Evolutionary conservation across 1,140 invertebrate species (phyloP), one percentile per base, ranked within the genome.

Genomic region (Eciton burchellii): DNA sequence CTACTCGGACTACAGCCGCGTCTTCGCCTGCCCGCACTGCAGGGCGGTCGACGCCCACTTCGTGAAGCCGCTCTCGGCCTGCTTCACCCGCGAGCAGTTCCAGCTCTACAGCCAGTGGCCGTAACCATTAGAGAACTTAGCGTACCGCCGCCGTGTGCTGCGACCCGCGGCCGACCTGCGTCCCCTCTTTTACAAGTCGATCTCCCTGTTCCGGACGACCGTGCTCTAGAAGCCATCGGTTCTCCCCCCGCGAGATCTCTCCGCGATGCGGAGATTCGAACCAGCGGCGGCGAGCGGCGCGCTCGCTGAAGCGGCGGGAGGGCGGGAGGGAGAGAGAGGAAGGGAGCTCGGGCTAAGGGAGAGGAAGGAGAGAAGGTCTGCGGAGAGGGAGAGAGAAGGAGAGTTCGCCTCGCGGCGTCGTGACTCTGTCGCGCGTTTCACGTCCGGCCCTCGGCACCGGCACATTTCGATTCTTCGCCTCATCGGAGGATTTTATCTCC

Each of bases 1-100:
- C 95, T 99, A 98, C 95, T 99, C 98, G 87, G 98, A 99, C 94
- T 99, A 99, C 95, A 99, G 98, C 92, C 97, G 98, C 90, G 96
- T 97, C 88, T 96, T 98, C 89, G 96, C 97, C 74, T 99, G 98
- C 94, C 98, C 97, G 9, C 97, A 97, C 92, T 99, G 98, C 95
- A 96, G 97, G 86, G 96, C 96, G 16, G 95, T 98, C 82, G 98
- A 99, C 94, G 97, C 97, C 47, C 98, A 99, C 94, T 99, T 99
- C 94, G 98, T 99, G 81, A 99, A 99, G 94, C 97, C 97, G 16
- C 94, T 98, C 87, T 94, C 95, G 45, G 96, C 96, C 92, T 97
- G 97, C 94, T 97, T 96, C 95, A 96, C 96, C 87, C 96, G 97
- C 93, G 95, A 96, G 91, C 94, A 95, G 81, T 95, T 95, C 90